Conservation (phyloP, 2,113 vertebrate genomes). For the Trematomus loennbergii region DNA sequence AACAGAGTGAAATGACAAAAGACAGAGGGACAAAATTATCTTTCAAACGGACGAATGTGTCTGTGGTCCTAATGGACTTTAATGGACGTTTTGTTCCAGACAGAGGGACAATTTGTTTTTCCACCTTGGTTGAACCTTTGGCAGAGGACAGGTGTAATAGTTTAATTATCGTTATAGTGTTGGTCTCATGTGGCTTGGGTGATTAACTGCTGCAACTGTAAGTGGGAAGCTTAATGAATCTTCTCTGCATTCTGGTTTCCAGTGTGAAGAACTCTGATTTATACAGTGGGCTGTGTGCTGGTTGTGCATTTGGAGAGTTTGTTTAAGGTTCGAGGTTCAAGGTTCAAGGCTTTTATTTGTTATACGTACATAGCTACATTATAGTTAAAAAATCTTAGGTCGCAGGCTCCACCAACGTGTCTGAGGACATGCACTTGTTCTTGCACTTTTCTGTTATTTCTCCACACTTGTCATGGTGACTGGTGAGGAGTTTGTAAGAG, state of each 20-base stretch:
- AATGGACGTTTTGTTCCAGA: conserved; percentile 62
- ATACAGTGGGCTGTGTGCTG: not conserved
- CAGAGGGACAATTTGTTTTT: conserved; percentile 46
- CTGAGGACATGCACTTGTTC: not conserved
- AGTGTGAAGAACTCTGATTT: conserved; percentile 11
- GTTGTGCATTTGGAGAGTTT: not conserved
- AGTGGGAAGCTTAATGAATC: conserved; percentile 29
- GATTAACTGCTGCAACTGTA: conserved; percentile 31
- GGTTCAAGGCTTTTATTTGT: too few relatives aligned
- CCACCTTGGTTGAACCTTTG: conserved; percentile 50
- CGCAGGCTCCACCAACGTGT: not conserved
- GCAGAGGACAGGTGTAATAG: conserved; percentile 47
- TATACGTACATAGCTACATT: too few relatives aligned
- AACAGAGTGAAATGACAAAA: conserved; percentile 30
- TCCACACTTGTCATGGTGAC: not conserved
- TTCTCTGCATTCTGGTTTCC: conserved; percentile 19
- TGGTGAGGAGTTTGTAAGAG: not conserved
- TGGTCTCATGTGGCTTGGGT: conserved; percentile 25
- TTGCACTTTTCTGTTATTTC: not conserved
- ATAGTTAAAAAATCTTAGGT: too few relatives aligned
- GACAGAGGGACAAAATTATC: conserved; percentile 25
- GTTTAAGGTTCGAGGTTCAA: too few relatives aligned
- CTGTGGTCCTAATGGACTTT: conserved; percentile 46
- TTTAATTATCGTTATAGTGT: conserved; percentile 52
- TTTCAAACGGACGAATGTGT: conserved; percentile 29